Evolutionary conservation across 2,888 invertebrate genomes (phyloP).

Genomic region (Cheilosia vulpina): DNA sequence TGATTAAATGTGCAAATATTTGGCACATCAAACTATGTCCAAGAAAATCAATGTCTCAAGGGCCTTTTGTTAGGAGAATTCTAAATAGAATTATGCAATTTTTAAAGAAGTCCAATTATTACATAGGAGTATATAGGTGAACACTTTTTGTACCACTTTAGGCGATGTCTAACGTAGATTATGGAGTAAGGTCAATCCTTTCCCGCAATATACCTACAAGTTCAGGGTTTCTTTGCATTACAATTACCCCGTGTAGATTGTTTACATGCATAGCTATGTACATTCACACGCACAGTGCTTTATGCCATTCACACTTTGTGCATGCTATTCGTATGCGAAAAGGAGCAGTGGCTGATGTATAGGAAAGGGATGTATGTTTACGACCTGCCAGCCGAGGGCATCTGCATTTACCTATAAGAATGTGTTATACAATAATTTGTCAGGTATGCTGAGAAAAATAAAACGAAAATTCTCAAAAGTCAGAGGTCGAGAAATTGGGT

Average conservation of each 20-base stretch:
- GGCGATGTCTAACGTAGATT: background rate
- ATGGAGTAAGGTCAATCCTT: conserved; percentile 4
- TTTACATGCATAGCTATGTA: conserved; percentile 1
- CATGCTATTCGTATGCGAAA: background rate
- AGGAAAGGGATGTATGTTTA: background rate
- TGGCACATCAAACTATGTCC: conserved; percentile 5
- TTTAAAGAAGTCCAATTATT: background rate
- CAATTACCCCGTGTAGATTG: conserved; percentile 2
- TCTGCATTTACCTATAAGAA: background rate
- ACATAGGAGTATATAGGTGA: background rate
- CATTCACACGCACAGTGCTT: background rate
- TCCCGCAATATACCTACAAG: background rate
- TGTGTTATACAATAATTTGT: conserved; percentile 1
- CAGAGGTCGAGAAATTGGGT: background rate
- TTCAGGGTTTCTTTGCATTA: conserved; percentile 23
- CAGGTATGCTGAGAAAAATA: background rate
- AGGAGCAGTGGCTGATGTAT: too few species aligned
- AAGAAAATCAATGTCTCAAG: conserved; percentile 64
- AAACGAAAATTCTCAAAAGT: background rate
- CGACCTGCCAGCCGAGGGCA: background rate
- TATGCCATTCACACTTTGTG: conserved; percentile 1
- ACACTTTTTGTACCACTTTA: background rate
- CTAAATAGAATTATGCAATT: background rate
- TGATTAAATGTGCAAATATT: conserved; percentile 1
- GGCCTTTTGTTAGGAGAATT: conserved; percentile 5